Evolutionary conservation across 2,797 vertebrate species (phyloP), one percentile per base, ranked within the genome.

Genomic region (Philypnodon macrostomus): DNA sequence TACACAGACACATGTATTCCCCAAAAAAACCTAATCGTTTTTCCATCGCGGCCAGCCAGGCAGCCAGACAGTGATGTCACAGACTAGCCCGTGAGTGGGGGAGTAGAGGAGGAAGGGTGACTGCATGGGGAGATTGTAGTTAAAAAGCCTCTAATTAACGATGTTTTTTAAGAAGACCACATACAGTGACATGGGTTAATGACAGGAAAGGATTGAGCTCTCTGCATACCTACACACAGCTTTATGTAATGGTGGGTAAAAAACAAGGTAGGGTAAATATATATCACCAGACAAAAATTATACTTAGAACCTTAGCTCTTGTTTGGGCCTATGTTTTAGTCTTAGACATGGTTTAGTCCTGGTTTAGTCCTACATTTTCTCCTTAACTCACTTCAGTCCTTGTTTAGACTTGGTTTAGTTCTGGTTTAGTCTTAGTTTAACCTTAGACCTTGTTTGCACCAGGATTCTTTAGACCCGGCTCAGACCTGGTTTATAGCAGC

Each of bases 1-100:
- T 53, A 66, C 57, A 73, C 41, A 37, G 46, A 63, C 48, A 46
- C 60, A 56, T 59, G 56, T 77, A 58, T 67, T 79, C 75, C 70
- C 63, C n/a, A n/a, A n/a, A n/a, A 65, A 63, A 62, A 39, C 58
- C 49, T 38, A 70, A 75, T 68, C 17, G 66, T 65, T 84, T 86
- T 86, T 87, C 84, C 85, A 66, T 72, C 49, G 63, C 49, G n/a
- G 52, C 47, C n/a, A n/a, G n/a, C n/a, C n/a, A n/a, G 29, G 39
- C n/a, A n/a, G 64, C 75, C 78, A 81, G 70, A 75, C 69, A 29
- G 66, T 88, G 82, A 86, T 76, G 79, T 87, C 73, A 84, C 71
- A 64, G n/a, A n/a, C n/a, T 60, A 53, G 40, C 1, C 69, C 52
- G 45, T 10, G 47, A 35, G 52, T 31, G 29, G 11, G 14, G 9